A percentile compares a stretch with the other conserved stretches of the same genome.
Conservation (phyloP, 2,797 vertebrate species). For the Clarias laeviceps region DNA sequence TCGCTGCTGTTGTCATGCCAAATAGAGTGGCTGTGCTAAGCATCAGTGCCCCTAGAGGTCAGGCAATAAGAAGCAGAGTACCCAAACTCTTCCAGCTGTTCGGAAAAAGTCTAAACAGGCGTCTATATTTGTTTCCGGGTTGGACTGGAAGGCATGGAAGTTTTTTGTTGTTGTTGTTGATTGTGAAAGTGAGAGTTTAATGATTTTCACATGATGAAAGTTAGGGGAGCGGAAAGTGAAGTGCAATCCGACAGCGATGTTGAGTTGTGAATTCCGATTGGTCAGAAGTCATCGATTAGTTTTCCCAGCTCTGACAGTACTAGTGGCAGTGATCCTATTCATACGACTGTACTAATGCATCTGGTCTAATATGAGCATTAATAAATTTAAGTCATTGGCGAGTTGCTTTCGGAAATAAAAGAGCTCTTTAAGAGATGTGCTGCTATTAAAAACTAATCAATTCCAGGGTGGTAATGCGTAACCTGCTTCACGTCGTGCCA, state of each 20-base stretch:
- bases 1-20: slow-evolving; percentile 37
- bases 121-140: slow-evolving; percentile 9
- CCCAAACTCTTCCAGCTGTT: slow-evolving; percentile 7
- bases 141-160: neutral
- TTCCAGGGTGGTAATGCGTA: neutral
- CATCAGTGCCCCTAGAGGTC: slow-evolving; percentile 38
- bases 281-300: neutral
- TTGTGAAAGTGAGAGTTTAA: neutral
- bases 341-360: neutral
- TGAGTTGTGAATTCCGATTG: neutral
- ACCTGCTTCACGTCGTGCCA: neutral
- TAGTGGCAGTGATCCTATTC: neutral
- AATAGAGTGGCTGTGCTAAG: slow-evolving; percentile 31
- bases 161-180: neutral
- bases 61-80: slow-evolving; percentile 13
- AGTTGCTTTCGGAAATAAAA: neutral
- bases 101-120: neutral
- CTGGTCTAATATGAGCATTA: neutral
- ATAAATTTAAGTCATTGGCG: neutral
- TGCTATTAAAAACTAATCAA: neutral
- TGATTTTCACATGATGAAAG: neutral
- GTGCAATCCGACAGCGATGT: neutral
- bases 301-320: neutral
- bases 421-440: neutral
- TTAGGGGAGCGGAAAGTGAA: neutral